Base-by-base conservation (phyloP, 1,140 invertebrate genomes). In the Wasmannia auropunctata region DNA sequence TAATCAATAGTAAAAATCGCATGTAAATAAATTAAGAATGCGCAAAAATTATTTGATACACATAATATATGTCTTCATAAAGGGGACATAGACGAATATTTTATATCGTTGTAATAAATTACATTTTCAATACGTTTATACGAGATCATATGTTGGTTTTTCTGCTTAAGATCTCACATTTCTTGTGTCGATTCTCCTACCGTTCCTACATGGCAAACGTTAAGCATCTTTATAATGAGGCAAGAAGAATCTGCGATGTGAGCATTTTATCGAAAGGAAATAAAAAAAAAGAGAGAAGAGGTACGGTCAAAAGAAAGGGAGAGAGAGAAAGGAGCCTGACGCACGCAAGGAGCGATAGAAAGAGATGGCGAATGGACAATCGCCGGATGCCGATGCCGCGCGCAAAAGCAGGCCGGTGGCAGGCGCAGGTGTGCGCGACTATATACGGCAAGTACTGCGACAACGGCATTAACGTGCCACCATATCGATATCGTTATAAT, bases 401-500 rank as follows among this genome's bases (percentile, higher is more conserved):
- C 88, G 88, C 81, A 72, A 89, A 89, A 67, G 80, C 65, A 80
- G 90, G 54, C 86, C 87, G 69, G 84, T 86, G 56, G 80, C 83
- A 80, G 90, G 86, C 77, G 89, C 89, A 91, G 89, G 89, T 91
- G 89, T 90, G 86, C 89, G 46, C 22, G 75, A 51, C 88, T 90
- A 86, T 90, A 85, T 87, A 90, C 62, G 86, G 80, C 76, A 46
- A 87, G 76, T 69, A 67, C 72, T 54, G 83, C 81, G 88, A 90
- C 89, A 90, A 56, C 89, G 86, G 77, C 74, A 91, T 91, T 91
- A 91, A 91, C 77, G 89, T 88, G 86, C 89, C 74, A 65, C 89
- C 49, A 88, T 91, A 90, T 90, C 83, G 88, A 91, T 91, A 91
- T 91, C 89, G 89, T 90, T 91, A 90, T 90, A 91, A 91, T 90